These are phyloP conservation scores for Gallinago solitaria DNA, from an alignment of 2,797 vertebrate species.

Conservation along the genomic window DNA sequence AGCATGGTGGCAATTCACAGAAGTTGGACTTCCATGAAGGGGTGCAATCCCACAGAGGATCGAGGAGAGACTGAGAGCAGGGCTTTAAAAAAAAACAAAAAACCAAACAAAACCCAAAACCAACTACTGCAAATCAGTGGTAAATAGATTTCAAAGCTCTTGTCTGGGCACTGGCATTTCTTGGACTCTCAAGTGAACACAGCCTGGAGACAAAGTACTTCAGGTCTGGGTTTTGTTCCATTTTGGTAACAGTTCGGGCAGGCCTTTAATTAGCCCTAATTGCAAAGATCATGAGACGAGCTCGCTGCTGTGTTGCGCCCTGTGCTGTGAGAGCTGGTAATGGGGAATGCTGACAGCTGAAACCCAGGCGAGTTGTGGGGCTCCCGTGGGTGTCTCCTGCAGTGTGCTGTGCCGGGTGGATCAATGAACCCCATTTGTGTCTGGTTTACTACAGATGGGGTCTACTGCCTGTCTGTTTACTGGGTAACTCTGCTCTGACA, in stretches of 20 bases:
- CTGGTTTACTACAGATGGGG: background rate
- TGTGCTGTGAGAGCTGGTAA: background rate
- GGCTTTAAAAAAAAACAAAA: background rate
- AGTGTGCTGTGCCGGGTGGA: no score
- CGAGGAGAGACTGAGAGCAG: background rate
- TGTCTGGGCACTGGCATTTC: background rate
- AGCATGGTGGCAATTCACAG: background rate
- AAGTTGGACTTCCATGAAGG: background rate
- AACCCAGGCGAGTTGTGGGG: accelerated
- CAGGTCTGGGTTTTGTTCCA: background rate
- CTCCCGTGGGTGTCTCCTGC: background rate
- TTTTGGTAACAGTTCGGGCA: background rate
- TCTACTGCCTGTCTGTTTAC: background rate
- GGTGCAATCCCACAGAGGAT: background rate
- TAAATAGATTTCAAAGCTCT: background rate
- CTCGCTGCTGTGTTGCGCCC: accelerated
- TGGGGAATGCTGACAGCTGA: accelerated
- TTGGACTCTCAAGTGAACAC: background rate
- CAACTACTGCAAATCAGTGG: background rate
- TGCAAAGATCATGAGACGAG: accelerated
- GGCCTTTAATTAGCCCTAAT: background rate
- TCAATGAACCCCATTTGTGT: background rate
- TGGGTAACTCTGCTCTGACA: background rate
- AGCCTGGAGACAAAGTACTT: background rate
- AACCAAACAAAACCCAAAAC: no score